phyloP scores from a whole-genome alignment of 2,113 vertebrate genomes.

The Oenanthe oenanthe region DNA sequence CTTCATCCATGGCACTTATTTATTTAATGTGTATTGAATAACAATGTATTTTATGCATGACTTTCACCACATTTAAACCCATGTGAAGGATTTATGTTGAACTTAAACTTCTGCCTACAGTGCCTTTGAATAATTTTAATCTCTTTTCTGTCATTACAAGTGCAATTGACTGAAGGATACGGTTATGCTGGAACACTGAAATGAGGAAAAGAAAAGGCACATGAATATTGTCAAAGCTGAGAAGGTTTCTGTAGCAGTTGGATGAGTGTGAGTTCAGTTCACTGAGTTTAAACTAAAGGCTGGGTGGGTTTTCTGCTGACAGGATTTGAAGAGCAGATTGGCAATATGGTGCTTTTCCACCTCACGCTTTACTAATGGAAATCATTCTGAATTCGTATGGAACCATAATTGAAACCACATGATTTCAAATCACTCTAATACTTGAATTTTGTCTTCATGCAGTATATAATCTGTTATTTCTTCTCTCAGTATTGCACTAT shows the following conservation, averaged over 20 bases:
- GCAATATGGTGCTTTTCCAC: neutral
- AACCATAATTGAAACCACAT: neutral
- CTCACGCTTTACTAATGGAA: neutral
- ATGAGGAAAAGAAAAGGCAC: neutral
- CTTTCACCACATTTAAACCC: fast-evolving
- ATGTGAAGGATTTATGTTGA: neutral
- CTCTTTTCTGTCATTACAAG: neutral
- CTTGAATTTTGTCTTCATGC: neutral
- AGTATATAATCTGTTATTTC: neutral
- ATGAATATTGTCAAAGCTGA: neutral
- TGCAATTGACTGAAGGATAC: neutral
- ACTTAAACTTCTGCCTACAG: neutral
- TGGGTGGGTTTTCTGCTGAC: neutral
- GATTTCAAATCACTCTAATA: neutral
- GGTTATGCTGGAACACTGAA: neutral
- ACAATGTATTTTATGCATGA: neutral
- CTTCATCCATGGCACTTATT: neutral
- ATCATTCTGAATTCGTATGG: neutral
- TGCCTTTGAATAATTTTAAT: neutral
- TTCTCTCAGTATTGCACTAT: neutral
- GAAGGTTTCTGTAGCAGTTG: neutral
- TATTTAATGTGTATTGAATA: neutral
- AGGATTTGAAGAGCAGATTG: neutral
- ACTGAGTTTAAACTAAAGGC: neutral
- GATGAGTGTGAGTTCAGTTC: neutral